Conservation (phyloP, 2,797 vertebrate species). For the Oryzias sinensis region DNA sequence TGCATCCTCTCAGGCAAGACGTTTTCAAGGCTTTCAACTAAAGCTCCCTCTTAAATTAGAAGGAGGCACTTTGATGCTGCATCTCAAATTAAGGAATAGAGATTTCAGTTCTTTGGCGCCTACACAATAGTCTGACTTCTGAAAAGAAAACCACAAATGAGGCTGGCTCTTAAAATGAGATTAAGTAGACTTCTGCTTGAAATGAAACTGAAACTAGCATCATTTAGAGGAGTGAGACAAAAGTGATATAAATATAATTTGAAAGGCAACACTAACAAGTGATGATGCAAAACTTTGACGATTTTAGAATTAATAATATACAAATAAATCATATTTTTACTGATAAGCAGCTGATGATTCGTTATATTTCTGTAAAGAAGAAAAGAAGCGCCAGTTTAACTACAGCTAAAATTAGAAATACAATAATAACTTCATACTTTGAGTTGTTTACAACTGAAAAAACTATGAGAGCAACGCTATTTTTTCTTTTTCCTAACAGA, state of each 20-base stretch:
- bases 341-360: not conserved
- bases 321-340: not conserved
- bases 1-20: slow-evolving; percentile 14
- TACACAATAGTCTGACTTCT: slow-evolving; percentile 42
- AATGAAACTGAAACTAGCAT: slow-evolving; percentile 36
- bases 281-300: slow-evolving; percentile 1
- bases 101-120: slow-evolving; percentile 46
- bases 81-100: slow-evolving; percentile 52
- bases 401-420: no score
- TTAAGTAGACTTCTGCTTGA: slow-evolving; percentile 41
- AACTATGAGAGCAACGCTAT: no score
- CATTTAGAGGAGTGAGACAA: slow-evolving; percentile 3
- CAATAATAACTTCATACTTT: no score
- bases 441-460: no score
- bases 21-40: slow-evolving; percentile 49
- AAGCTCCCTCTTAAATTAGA: slow-evolving; percentile 57
- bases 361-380: no score
- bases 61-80: slow-evolving; percentile 46
- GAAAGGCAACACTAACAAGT: slow-evolving; percentile 1
- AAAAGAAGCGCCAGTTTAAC: no score
- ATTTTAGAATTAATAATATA: slow-evolving; percentile 3
- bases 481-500: no score
- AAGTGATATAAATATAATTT: slow-evolving; percentile 2
- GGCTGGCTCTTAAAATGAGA: slow-evolving; percentile 31
- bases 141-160: slow-evolving; percentile 44